A percentile compares a stretch with the other conserved stretches of the same genome.
Conservation (phyloP, 1,140 invertebrate species). For the Galleria mellonella region DNA sequence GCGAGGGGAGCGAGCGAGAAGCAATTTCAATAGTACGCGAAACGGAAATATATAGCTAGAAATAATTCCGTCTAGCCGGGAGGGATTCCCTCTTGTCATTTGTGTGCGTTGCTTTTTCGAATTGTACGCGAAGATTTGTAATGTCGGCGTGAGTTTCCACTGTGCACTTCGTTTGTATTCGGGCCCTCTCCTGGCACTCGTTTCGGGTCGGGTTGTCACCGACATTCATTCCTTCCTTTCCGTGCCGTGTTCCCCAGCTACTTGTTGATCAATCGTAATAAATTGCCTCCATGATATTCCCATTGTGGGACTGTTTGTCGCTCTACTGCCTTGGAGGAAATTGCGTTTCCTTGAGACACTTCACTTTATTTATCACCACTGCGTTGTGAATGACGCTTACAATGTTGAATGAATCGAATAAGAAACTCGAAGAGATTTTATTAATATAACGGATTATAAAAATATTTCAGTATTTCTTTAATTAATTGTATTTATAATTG, state of each 20-base stretch:
- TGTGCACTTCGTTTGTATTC: constrained; percentile 12
- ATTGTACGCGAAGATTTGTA: constrained; percentile 50
- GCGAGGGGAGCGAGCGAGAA: constrained; percentile 35
- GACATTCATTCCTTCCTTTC: constrained; percentile 49
- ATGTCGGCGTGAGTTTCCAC: constrained; percentile 51
- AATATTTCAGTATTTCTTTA: too few relatives aligned
- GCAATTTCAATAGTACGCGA: constrained; percentile 69
- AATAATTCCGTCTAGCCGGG: constrained; percentile 72
- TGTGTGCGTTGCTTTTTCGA: constrained; percentile 67
- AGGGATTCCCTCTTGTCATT: constrained; percentile 70
- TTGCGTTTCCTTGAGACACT: constrained; percentile 65
- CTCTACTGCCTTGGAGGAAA: constrained; percentile 67
- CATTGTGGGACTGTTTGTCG: constrained; percentile 70
- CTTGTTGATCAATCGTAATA: constrained; percentile 73
- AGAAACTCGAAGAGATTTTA: not conserved
- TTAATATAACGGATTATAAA: not conserved
- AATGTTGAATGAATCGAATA: not conserved
- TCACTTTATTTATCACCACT: constrained; percentile 57
- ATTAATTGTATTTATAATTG: too few relatives aligned
- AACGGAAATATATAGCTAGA: constrained; percentile 68
- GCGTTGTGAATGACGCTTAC: constrained; percentile 21
- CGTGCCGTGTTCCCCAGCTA: constrained; percentile 54
- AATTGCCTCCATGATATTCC: constrained; percentile 70
- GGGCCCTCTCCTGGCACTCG: constrained; percentile 16
- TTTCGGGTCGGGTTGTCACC: constrained; percentile 18